Percentiles rank a stretch among this genome's conserved stretches.
Conservation (phyloP, 2,888 invertebrate species). For the Meiosimyza decipiens region DNA sequence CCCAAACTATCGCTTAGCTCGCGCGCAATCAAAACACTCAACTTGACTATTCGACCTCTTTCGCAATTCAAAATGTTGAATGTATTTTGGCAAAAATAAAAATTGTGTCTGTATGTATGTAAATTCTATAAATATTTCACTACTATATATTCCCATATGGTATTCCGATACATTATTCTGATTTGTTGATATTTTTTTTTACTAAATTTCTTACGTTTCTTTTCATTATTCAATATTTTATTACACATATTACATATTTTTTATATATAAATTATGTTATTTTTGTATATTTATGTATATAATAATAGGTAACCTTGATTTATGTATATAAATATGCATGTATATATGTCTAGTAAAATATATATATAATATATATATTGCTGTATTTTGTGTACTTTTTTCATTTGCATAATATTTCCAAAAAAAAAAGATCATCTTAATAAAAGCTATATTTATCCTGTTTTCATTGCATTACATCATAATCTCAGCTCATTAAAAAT, state of each 20-base stretch:
- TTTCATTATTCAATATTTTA: too few species aligned
- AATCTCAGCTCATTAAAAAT: neutral
- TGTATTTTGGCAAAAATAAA: too few species aligned
- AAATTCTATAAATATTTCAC: too few species aligned
- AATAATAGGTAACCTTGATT: constrained; percentile 10
- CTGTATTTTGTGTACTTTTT: constrained; percentile 19
- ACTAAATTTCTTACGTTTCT: too few species aligned
- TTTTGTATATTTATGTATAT: neutral
- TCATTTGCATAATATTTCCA: neutral
- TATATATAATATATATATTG: constrained; percentile 23
- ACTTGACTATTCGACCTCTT: too few species aligned
- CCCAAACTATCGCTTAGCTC: too few species aligned
- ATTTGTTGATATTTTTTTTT: too few species aligned
- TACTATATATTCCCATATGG: too few species aligned
- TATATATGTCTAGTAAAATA: constrained; percentile 21
- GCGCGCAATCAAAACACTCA: too few species aligned
- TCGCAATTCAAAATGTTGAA: too few species aligned
- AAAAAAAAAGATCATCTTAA: neutral
- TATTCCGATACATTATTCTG: too few species aligned
- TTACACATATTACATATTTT: neutral
- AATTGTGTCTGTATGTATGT: too few species aligned
- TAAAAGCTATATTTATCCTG: constrained; percentile 15
- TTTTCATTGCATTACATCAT: neutral
- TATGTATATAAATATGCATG: constrained; percentile 20
- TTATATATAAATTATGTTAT: constrained; percentile 6